Evolutionary conservation across 64 coral and sea anemone genomes (phyloP).

Genomic region (Pocillopora damicornis): DNA sequence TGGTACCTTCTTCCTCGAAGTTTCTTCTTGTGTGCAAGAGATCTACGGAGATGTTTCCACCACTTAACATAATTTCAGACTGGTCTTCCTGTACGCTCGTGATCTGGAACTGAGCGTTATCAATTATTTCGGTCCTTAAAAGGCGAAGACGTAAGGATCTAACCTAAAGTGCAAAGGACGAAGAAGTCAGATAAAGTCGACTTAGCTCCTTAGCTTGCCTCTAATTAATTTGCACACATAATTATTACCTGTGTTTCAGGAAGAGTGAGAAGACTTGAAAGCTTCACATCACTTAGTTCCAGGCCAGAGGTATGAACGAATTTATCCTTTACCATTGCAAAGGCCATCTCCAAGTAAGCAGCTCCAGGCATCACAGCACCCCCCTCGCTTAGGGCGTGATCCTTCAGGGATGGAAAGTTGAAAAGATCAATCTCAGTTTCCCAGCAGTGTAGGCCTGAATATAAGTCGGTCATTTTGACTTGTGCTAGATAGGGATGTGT

Average conservation of each 20-base stretch:
- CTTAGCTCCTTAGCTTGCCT: no score
- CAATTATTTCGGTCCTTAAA: background rate
- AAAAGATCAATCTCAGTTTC: constrained; percentile 56
- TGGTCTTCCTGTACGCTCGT: constrained; percentile 38
- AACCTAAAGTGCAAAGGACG: background rate
- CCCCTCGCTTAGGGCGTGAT: constrained; percentile 53
- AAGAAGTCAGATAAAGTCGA: background rate
- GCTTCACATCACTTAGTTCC: constrained; percentile 48
- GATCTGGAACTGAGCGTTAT: background rate
- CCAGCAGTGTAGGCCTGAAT: constrained; percentile 55
- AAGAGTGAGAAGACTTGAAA: constrained; percentile 50
- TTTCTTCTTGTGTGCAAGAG: background rate
- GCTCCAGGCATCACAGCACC: constrained; percentile 65
- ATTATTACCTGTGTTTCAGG: constrained; percentile 49
- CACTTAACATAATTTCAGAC: constrained; percentile 22
- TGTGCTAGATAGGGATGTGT: constrained; percentile 49
- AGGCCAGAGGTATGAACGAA: constrained; percentile 23
- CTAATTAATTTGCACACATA: no score
- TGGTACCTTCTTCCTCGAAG: background rate
- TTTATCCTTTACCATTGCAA: constrained; percentile 62
- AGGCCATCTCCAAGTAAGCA: constrained; percentile 63
- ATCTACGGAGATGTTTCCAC: constrained; percentile 7
- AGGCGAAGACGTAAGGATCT: constrained; percentile 35
- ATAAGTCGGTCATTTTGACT: background rate
- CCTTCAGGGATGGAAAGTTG: constrained; percentile 43